These are phyloP conservation scores for Neomonachus schauinslandi DNA, from an alignment of 2,113 vertebrate species.

Conservation along the genomic window DNA sequence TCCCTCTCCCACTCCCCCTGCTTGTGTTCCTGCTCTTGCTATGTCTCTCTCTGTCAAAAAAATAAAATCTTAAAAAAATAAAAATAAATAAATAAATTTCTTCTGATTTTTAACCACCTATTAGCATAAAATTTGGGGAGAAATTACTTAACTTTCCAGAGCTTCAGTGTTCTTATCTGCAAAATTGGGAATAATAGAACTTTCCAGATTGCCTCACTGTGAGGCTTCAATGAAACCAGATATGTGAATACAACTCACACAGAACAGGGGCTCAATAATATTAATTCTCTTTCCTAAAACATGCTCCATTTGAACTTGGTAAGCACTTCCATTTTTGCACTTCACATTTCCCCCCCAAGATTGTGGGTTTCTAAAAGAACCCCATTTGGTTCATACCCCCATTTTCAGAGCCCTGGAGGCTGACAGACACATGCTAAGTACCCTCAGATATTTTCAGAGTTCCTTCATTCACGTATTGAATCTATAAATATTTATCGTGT, in stretches of 20 bases:
- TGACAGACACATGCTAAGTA: neutral
- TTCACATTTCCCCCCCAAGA: neutral
- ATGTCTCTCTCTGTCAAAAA: too few relatives aligned
- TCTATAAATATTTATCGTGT: neutral
- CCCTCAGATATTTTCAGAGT: conserved; percentile 17
- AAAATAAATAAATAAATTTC: neutral
- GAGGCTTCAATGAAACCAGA: neutral
- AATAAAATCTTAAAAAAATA: too few relatives aligned
- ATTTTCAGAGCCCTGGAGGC: neutral
- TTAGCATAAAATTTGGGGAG: neutral
- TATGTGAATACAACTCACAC: neutral
- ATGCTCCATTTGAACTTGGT: neutral
- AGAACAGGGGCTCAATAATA: neutral
- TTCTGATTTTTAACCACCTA: conserved; percentile 46
- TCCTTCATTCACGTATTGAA: neutral
- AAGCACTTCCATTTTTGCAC: neutral
- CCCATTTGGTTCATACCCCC: neutral
- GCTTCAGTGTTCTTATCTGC: neutral
- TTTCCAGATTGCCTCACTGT: neutral
- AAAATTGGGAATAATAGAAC: neutral
- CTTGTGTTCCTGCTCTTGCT: too few relatives aligned
- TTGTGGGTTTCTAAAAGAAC: neutral
- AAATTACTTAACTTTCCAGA: neutral
- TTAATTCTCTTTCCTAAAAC: neutral
- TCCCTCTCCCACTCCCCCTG: too few relatives aligned